phyloP scores from a whole-genome alignment of 2,797 vertebrate species.

The Platyrinchus mystaceus region DNA sequence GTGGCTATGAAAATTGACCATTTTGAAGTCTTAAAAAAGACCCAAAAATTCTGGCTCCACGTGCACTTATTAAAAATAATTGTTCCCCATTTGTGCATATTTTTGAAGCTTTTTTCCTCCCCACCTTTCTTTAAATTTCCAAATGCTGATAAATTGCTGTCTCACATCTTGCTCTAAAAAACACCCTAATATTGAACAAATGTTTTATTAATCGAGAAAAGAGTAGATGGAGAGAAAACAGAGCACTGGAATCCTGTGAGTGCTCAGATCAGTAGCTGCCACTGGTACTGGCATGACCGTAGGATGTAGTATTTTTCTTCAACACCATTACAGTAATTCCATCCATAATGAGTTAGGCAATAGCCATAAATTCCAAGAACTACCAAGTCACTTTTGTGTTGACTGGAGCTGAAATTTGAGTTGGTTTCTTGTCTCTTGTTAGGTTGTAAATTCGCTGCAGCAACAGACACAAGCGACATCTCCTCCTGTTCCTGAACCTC shows the following conservation, averaged over 20 bases:
- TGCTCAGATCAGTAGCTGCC: neutral
- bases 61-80: neutral
- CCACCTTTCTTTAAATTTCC: neutral
- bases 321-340: neutral
- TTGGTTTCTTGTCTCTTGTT: neutral
- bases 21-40: neutral
- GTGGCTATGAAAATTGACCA: neutral
- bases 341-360: neutral
- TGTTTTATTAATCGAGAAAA: neutral
- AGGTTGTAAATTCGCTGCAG: slow-evolving; percentile 92
- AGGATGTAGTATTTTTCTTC: neutral
- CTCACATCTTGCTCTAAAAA: neutral
- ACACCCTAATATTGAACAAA: neutral
- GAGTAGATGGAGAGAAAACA: neutral
- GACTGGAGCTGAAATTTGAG: neutral
- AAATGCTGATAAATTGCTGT: neutral
- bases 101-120: neutral
- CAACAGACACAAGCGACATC: slow-evolving; percentile 85
- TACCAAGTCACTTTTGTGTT: neutral
- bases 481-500: slow-evolving; percentile 82
- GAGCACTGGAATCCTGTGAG: neutral
- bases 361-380: neutral
- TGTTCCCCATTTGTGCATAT: neutral
- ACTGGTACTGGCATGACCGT: neutral
- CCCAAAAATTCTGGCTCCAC: neutral